phyloP scores from a whole-genome alignment of 1,140 invertebrate species.

The Ephestia elutella region DNA sequence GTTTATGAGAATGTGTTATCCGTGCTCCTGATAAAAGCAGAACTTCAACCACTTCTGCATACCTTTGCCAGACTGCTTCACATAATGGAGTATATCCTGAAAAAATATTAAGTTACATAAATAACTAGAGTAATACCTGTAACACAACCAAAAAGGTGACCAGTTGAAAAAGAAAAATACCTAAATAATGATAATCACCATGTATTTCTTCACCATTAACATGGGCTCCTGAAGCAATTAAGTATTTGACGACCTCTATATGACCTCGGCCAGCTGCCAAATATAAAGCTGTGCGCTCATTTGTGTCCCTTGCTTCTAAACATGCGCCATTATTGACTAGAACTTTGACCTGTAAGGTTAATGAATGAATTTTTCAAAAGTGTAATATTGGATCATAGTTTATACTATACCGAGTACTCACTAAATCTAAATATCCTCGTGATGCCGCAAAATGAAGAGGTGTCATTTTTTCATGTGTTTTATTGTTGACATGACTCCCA shows the following conservation, averaged over 20 bases:
- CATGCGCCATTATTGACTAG: conserved; percentile 51
- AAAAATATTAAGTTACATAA: conserved; percentile 1
- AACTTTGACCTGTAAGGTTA: conserved; percentile 42
- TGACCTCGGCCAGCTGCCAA: conserved; percentile 53
- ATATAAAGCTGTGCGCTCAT: conserved; percentile 57
- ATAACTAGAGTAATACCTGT: too few relatives aligned
- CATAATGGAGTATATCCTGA: conserved; percentile 61
- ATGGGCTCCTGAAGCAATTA: conserved; percentile 79
- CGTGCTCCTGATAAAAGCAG: conserved; percentile 47
- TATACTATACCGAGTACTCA: too few relatives aligned
- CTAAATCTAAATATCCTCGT: conserved; percentile 54
- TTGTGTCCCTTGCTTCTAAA: conserved; percentile 58
- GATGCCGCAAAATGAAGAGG: conserved; percentile 62
- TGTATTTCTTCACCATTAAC: conserved; percentile 85
- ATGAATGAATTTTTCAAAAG: neutral
- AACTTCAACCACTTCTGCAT: conserved; percentile 46
- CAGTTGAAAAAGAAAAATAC: too few relatives aligned
- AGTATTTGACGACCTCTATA: conserved; percentile 47
- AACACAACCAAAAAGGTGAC: too few relatives aligned
- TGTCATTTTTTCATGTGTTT: conserved; percentile 66
- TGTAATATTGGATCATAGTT: neutral
- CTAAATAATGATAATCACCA: too few relatives aligned
- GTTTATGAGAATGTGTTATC: conserved; percentile 58
- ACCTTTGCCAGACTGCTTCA: conserved; percentile 61
- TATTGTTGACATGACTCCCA: conserved; percentile 59